Conservation (phyloP, 2,797 vertebrate genomes). For the Sebastes minor region DNA sequence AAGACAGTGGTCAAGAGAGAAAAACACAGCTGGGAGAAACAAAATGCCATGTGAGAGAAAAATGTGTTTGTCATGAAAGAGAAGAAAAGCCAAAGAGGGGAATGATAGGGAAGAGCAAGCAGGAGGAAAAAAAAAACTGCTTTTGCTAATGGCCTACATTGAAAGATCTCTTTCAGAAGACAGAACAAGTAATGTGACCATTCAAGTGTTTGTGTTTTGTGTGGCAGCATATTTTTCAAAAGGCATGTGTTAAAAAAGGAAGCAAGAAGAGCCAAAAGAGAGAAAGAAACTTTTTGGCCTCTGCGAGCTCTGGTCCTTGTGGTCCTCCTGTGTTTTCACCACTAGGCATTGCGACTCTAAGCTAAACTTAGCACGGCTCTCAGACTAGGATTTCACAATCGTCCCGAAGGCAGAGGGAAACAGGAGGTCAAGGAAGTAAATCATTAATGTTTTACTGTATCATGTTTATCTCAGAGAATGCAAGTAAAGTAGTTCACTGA, state of each 20-base stretch:
- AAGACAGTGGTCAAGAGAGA: conserved; percentile 45
- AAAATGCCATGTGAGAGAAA: conserved; percentile 36
- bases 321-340: conserved; percentile 48
- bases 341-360: conserved; percentile 24
- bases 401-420: conserved; percentile 31
- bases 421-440: conserved; percentile 53
- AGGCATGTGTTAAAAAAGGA: conserved; percentile 1
- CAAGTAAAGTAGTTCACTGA: background rate
- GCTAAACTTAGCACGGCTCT: conserved; percentile 62
- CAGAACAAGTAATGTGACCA: conserved; percentile 18
- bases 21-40: conserved; percentile 42
- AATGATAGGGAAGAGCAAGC: conserved; percentile 29
- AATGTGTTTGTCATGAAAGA: conserved; percentile 23
- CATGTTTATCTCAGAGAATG: conserved; percentile 33
- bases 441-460: conserved; percentile 66
- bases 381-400: conserved; percentile 65
- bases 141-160: conserved; percentile 52
- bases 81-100: conserved; percentile 27
- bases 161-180: conserved; percentile 36
- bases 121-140: conserved; percentile 8
- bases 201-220: conserved; percentile 1
- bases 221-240: background rate
- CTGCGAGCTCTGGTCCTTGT: conserved; percentile 35
- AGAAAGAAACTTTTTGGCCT: conserved; percentile 22
- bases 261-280: background rate